These are phyloP conservation scores for Salvelinus sp. DNA, from an alignment of 2,113 vertebrate species.

Conservation along the genomic window DNA sequence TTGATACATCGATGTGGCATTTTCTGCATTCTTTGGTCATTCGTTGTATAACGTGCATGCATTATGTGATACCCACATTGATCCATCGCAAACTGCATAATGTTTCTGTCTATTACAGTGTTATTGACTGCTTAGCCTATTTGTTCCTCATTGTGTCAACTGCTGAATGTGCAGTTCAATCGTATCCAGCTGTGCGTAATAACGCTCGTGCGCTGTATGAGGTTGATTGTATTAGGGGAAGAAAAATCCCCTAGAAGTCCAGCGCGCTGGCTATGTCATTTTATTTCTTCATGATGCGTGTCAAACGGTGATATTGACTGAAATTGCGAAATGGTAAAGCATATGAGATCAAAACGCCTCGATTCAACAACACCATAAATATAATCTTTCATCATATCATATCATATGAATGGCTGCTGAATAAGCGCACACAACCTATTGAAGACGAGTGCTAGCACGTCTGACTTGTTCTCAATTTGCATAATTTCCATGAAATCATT, in stretches of 20 bases:
- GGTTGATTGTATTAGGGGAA: conserved; percentile 57
- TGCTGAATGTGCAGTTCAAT: conserved; percentile 60
- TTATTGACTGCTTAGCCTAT: conserved; percentile 43
- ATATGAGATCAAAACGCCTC: conserved; percentile 69
- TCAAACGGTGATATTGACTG: conserved; percentile 69
- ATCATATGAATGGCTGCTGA: not conserved
- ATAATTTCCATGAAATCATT: conserved; percentile 60
- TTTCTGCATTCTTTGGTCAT: not conserved
- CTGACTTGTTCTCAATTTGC: conserved; percentile 51
- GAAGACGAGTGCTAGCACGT: conserved; percentile 53
- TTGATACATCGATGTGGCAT: not conserved
- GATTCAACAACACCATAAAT: conserved; percentile 17
- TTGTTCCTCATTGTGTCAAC: conserved; percentile 46
- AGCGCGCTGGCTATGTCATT: conserved; percentile 6
- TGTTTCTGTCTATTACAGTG: conserved; percentile 16
- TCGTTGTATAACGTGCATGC: not conserved
- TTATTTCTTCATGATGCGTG: conserved; percentile 31
- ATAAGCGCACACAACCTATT: conserved; percentile 30
- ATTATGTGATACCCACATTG: conserved; percentile 21
- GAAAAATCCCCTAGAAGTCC: conserved; percentile 46
- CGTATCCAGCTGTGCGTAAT: conserved; percentile 67
- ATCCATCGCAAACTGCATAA: not conserved
- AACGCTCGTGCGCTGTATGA: conserved; percentile 37
- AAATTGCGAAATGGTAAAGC: conserved; percentile 87
- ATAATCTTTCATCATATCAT: not conserved